phyloP scores from a whole-genome alignment of 2,797 vertebrate genomes.

The Silurus aristotelis region DNA sequence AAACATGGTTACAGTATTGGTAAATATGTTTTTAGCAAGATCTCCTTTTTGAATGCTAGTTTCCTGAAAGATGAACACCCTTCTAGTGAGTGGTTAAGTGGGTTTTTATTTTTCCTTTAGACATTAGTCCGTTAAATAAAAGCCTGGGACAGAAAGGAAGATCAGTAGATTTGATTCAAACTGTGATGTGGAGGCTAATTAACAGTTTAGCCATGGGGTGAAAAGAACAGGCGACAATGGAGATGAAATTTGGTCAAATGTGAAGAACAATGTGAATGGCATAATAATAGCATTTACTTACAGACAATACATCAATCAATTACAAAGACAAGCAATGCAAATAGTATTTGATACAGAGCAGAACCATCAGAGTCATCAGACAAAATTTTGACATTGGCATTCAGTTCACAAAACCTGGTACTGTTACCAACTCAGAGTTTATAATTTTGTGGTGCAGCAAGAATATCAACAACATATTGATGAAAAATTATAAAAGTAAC shows the following conservation, averaged over 20 bases:
- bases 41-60: neutral
- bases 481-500: neutral
- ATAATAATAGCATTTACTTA: slow-evolving; percentile 33
- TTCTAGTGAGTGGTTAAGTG: neutral
- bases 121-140: neutral
- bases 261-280: slow-evolving; percentile 33
- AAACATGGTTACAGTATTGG: neutral
- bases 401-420: neutral
- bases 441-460: neutral
- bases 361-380: neutral
- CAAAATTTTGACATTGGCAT: neutral
- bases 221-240: neutral
- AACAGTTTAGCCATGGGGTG: slow-evolving; percentile 16
- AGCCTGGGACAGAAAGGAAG: neutral
- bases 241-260: slow-evolving; percentile 19
- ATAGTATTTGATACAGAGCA: neutral
- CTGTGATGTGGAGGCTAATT: slow-evolving; percentile 25
- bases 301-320: neutral
- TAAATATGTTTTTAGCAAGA: neutral
- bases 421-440: neutral
- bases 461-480: neutral
- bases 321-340: neutral
- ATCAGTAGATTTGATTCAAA: slow-evolving; percentile 3
- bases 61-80: neutral
- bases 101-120: neutral